phyloP scores from a whole-genome alignment of 2,113 vertebrate species.

The Ranitomeya variabilis region DNA sequence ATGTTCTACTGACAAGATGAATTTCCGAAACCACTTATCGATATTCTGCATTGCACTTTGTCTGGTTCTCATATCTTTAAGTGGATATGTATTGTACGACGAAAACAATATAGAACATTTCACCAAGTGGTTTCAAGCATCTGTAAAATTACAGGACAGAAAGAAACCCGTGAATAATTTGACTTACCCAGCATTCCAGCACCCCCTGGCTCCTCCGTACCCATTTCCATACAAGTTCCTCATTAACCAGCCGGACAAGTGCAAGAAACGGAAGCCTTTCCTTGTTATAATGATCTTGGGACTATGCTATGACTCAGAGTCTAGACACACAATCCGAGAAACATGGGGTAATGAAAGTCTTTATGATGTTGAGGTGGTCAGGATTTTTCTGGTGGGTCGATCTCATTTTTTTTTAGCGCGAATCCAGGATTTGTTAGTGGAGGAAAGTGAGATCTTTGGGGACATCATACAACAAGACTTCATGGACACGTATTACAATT shows the following conservation, averaged over 20 bases:
- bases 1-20: neutral
- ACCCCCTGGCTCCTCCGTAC: conserved; percentile 63
- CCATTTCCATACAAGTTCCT: conserved; percentile 71
- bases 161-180: neutral
- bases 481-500: conserved; percentile 56
- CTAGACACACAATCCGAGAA: neutral
- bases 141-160: neutral
- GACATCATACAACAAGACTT: conserved; percentile 60
- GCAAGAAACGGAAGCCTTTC: conserved; percentile 66
- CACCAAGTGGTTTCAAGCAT: neutral
- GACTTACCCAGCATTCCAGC: conserved; percentile 22
- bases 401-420: too few species aligned
- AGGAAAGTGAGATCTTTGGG: neutral
- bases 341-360: conserved; percentile 1
- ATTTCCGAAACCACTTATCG: too few species aligned
- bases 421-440: neutral
- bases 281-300: conserved; percentile 54
- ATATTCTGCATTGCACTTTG: neutral
- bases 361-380: conserved; percentile 32
- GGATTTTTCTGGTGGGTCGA: conserved; percentile 35
- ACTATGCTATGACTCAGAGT: too few species aligned
- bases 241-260: conserved; percentile 68
- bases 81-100: neutral
- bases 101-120: neutral
- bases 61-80: neutral